Percentiles rank a stretch among this genome's conserved stretches.
These are phyloP conservation scores for Ptychochromis oligacanthus DNA, from an alignment of 2,113 vertebrate species.

Conservation along the genomic window DNA sequence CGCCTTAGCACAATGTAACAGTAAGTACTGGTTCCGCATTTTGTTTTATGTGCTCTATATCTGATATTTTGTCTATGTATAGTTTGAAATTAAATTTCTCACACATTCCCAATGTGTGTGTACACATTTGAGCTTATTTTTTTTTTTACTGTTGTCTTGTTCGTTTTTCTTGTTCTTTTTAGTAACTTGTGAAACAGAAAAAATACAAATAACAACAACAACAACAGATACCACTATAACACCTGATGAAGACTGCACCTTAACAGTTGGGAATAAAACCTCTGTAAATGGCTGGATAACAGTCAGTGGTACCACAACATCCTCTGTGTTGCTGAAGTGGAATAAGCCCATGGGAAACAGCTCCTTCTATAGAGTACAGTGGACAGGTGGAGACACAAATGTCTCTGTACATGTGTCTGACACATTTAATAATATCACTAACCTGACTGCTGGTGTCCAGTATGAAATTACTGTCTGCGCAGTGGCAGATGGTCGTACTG, in stretches of 20 bases:
- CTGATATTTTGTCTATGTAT: not conserved
- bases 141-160: not conserved
- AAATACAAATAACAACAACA: not conserved
- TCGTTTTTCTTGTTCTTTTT: not conserved
- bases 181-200: not conserved
- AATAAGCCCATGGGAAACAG: slow-evolving; percentile 15
- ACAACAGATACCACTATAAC: not conserved
- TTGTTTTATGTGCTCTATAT: not conserved
- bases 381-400: not conserved
- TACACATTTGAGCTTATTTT: not conserved
- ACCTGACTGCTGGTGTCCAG: slow-evolving; percentile 41
- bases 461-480: not conserved
- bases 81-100: not conserved
- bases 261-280: not conserved
- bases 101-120: not conserved
- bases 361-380: slow-evolving; percentile 35
- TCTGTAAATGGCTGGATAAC: fast-evolving
- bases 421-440: not conserved
- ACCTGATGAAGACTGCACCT: fast-evolving
- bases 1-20: fast-evolving
- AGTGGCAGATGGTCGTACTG: fast-evolving
- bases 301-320: slow-evolving; percentile 1
- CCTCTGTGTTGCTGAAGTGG: slow-evolving; percentile 35
- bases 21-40: slow-evolving; percentile 44
- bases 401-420: fast-evolving